Conservation (phyloP, 2,888 invertebrate genomes). For the Spisula subtruncata region DNA sequence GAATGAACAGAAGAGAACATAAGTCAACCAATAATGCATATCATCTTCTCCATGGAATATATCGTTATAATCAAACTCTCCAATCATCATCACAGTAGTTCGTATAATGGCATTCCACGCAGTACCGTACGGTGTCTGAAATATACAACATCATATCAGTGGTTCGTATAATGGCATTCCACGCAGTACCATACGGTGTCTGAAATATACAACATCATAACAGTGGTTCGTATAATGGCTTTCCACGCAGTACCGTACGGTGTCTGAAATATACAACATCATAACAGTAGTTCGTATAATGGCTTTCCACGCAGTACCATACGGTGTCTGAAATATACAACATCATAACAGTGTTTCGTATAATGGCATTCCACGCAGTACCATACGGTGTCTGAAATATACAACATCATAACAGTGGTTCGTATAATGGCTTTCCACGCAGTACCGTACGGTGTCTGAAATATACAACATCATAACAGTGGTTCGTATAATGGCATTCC, state of each 20-base stretch:
- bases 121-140: conserved; percentile 81
- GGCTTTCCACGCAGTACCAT: conserved; percentile 78
- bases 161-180: conserved; percentile 85
- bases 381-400: too few species aligned
- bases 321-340: too few species aligned
- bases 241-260: conserved; percentile 77
- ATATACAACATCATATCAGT: conserved; percentile 86
- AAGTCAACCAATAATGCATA: conserved; percentile 82
- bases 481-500: conserved; percentile 85
- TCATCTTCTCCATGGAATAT: conserved; percentile 79
- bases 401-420: conserved; percentile 87
- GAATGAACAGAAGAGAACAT: conserved; percentile 86
- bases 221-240: conserved; percentile 86
- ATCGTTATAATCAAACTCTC: conserved; percentile 86
- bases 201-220: too few species aligned
- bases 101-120: conserved; percentile 84
- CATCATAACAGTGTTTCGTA: conserved; percentile 87
- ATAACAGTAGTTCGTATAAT: conserved; percentile 87
- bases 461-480: conserved; percentile 88
- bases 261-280: too few species aligned
- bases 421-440: conserved; percentile 84
- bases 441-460: too few species aligned
- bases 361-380: conserved; percentile 79
- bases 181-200: conserved; percentile 77
- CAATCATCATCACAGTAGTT: conserved; percentile 88